A percentile compares a stretch with the other conserved stretches of the same genome.
These are phyloP conservation scores for Sminthopsis crassicaudata DNA, from an alignment of 2,113 vertebrate genomes.

Conservation along the genomic window DNA sequence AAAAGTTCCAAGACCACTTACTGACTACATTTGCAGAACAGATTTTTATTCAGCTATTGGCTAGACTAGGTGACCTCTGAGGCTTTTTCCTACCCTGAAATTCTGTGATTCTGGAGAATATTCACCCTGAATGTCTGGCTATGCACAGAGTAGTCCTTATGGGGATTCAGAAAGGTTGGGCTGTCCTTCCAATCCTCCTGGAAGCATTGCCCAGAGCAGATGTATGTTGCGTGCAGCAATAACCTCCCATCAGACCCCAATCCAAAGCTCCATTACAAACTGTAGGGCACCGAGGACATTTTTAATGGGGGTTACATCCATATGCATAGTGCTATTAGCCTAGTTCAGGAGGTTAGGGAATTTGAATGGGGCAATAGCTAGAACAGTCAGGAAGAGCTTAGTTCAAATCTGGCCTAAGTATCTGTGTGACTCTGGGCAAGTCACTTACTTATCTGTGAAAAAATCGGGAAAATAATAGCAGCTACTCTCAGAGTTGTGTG, in stretches of 20 bases:
- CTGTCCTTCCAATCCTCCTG: neutral
- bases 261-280: neutral
- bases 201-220: neutral
- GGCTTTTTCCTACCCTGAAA: neutral
- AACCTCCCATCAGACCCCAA: neutral
- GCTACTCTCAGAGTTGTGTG: neutral
- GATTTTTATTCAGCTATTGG: neutral
- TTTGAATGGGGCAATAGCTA: neutral
- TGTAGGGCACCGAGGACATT: neutral
- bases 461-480: neutral
- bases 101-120: neutral
- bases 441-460: neutral
- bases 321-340: neutral
- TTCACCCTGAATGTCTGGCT: neutral
- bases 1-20: neutral
- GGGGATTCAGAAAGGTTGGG: neutral
- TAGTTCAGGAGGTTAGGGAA: neutral
- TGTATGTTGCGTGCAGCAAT: neutral
- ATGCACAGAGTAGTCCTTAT: neutral
- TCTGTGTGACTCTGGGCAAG: neutral
- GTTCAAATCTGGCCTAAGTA: neutral
- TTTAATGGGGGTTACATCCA: neutral
- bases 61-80: neutral
- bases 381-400: neutral
- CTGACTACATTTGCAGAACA: neutral